Percentiles rank a stretch among this genome's conserved stretches.
Evolutionary conservation across 2,888 invertebrate genomes (phyloP).

Genomic region (Drosophila mulleri): DNA sequence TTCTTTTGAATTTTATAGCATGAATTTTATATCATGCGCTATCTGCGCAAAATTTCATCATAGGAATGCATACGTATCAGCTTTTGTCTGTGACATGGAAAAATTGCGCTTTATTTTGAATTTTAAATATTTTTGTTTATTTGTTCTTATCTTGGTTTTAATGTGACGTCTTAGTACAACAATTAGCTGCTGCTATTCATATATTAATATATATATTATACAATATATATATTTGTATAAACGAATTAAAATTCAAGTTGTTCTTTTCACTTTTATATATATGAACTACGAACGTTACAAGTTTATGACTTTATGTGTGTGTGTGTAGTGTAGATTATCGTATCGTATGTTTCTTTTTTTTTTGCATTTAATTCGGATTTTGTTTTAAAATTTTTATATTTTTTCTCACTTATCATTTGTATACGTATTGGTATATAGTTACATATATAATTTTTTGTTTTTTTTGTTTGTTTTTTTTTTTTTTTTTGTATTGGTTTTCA

Average conservation of each 20-base stretch:
- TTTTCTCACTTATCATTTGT: conserved; percentile 48
- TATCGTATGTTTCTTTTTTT: conserved; percentile 34
- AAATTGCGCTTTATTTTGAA: conserved; percentile 32
- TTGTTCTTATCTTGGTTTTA: conserved; percentile 64
- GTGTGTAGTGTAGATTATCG: conserved; percentile 62
- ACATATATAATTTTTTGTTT: conserved; percentile 49
- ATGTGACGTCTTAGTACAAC: conserved; percentile 76
- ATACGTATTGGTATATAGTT: conserved; percentile 62
- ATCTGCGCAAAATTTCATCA: too few relatives aligned
- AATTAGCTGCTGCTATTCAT: conserved; percentile 69
- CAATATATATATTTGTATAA: conserved; percentile 59
- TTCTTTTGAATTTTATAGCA: too few relatives aligned
- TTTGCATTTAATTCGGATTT: conserved; percentile 36
- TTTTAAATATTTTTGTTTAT: conserved; percentile 75
- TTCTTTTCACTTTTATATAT: conserved; percentile 44
- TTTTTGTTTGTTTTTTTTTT: neutral
- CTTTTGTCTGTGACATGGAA: conserved; percentile 5
- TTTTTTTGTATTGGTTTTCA: conserved; percentile 30
- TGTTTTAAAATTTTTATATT: conserved; percentile 37
- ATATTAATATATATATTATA: conserved; percentile 19
- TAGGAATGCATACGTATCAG: conserved; percentile 1
- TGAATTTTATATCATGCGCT: too few relatives aligned
- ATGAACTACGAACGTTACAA: conserved; percentile 60
- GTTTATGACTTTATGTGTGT: conserved; percentile 26
- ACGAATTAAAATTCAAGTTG: conserved; percentile 74